Conservation (phyloP, 2,113 vertebrate genomes). For the Thymallus thymallus region DNA sequence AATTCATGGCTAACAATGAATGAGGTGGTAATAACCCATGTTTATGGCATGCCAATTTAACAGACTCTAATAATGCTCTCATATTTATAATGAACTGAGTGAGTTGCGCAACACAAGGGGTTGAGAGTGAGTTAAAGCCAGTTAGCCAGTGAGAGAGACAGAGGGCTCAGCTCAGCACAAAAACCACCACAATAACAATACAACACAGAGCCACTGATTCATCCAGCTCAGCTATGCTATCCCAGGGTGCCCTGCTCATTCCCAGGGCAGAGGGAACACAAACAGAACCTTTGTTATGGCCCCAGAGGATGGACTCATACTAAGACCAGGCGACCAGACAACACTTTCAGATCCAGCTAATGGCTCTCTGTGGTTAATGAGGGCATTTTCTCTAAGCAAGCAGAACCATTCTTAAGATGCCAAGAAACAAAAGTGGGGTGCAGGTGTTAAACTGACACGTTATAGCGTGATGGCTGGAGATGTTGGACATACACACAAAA, state of each 20-base stretch:
- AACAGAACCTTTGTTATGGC: slow-evolving; percentile 41
- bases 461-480: too few relatives aligned
- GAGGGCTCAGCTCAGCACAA: slow-evolving; percentile 38
- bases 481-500: too few relatives aligned
- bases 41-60: slow-evolving; percentile 12
- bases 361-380: background rate
- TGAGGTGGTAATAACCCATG: background rate
- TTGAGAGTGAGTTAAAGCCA: slow-evolving; percentile 6
- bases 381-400: too few relatives aligned
- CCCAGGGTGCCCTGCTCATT: slow-evolving; percentile 46
- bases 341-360: background rate
- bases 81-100: slow-evolving; percentile 22
- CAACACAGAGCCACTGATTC: slow-evolving; percentile 38
- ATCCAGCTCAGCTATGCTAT: slow-evolving; percentile 35
- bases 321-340: background rate
- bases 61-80: background rate
- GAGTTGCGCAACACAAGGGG: slow-evolving; percentile 21
- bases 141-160: slow-evolving; percentile 37
- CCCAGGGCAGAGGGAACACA: slow-evolving; percentile 40
- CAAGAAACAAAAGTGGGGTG: too few relatives aligned
- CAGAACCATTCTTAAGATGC: too few relatives aligned
- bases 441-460: too few relatives aligned
- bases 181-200: slow-evolving; percentile 30
- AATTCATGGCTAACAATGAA: background rate
- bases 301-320: slow-evolving; percentile 13